Evolutionary conservation across 2,888 invertebrate species (phyloP), one percentile per base, ranked within the genome.

Genomic region (Dicyrtoma fusca): DNA sequence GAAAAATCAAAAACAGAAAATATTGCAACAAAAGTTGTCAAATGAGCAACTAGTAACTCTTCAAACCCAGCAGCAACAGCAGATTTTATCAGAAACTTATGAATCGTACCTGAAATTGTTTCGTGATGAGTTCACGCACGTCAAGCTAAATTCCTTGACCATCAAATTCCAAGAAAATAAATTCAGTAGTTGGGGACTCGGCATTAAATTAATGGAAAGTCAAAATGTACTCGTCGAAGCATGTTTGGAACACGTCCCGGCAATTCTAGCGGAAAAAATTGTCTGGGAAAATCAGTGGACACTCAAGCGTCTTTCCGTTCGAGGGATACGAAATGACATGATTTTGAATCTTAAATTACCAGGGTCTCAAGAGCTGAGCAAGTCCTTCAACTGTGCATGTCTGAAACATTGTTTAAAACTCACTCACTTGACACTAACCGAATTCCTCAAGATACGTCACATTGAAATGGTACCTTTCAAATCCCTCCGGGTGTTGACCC

Each of bases 161-260:
- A 3, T 65, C 1, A 25, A 19, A 13, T 65, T 65, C 19, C 25
- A 13, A 1, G 51, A 65, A 19, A 65, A 65, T 19, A 26, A 53
- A 34, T 65, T 65, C 34, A 65, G 65, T 25, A 26, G 25, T 13
- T 65, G 65, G 65, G 65, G 65, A 4, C 19, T 65, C 17, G 65
- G 65, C 4, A n/a, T 65, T 17, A 65, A 47, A 17, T 17, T 65
- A 14, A n/a, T 65, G 14, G 65, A 65, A 26, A 65, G 49, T 65
- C 49, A 34, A 26, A 23, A 14, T 13, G 26, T 23, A 3, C 19
- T 65, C 19, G 49, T 13, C 11, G 13, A 14, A 1, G 49, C 26
- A 3, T 25, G 17, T 25, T 26, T 65, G 1, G 21, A 47, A 3
- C 1, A 19, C 17, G n/a, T 65, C 21, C 65, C 65, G n/a, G 51